Evolutionary conservation across 2,113 vertebrate species (phyloP).

Genomic region (Mastomys coucha): DNA sequence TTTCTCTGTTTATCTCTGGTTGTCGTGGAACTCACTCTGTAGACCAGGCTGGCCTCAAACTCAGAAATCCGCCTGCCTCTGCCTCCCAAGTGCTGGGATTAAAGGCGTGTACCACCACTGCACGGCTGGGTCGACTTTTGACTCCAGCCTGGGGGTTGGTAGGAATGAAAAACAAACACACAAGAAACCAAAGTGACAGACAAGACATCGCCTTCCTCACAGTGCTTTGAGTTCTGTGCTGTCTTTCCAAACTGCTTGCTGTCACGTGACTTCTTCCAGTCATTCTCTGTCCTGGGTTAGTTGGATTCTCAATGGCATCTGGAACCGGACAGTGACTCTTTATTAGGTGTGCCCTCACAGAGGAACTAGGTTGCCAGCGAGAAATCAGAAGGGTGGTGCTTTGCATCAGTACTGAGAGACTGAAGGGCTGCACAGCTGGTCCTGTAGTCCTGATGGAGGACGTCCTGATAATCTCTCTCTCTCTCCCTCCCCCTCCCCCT

Average conservation of each 20-base stretch:
- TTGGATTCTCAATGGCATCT: not conserved
- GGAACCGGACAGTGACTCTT: not conserved
- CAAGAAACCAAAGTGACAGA: not conserved
- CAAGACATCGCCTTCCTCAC: not conserved
- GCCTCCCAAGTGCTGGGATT: too few species aligned
- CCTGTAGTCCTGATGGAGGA: not conserved
- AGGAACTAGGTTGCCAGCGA: not conserved
- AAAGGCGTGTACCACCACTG: too few species aligned
- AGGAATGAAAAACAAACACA: not conserved
- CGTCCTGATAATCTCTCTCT: not conserved
- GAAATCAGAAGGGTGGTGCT: not conserved
- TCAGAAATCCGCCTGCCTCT: too few species aligned
- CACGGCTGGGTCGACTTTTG: too few species aligned
- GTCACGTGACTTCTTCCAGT: not conserved
- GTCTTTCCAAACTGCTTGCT: not conserved
- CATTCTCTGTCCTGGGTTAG: not conserved
- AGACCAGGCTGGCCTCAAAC: too few species aligned
- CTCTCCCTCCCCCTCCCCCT: too few species aligned
- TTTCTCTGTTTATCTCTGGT: too few species aligned
- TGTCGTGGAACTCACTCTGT: too few species aligned
- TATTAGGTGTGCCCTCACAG: not conserved
- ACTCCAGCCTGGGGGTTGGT: not conserved
- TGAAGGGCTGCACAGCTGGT: not conserved
- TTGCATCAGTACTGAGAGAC: not conserved
- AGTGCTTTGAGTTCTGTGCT: not conserved